Conservation (phyloP, 2,113 vertebrate species). For the Pelecanus crispus region DNA sequence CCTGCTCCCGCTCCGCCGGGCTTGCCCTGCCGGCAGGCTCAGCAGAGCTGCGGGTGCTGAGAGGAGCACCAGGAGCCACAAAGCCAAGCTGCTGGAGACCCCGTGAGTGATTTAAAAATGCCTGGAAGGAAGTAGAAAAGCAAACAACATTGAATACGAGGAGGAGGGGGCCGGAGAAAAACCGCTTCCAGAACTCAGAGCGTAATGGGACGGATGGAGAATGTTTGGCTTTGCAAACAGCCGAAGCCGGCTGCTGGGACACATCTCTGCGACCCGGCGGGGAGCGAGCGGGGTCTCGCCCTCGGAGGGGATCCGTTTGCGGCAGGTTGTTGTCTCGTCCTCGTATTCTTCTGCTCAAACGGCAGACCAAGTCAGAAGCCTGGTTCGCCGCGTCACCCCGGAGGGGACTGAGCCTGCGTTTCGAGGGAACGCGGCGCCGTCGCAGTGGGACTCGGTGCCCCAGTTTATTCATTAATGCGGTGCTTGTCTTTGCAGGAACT, state of each 20-base stretch:
- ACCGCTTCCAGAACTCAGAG: accelerated
- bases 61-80: background rate
- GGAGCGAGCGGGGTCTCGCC: background rate
- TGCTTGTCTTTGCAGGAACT: background rate
- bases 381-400: too few relatives aligned
- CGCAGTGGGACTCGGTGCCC: background rate
- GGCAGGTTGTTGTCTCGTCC: background rate
- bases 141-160: background rate
- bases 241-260: background rate
- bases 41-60: background rate
- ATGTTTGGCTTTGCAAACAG: background rate
- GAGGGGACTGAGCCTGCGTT: background rate
- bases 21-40: background rate
- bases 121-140: background rate
- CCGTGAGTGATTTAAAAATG: background rate
- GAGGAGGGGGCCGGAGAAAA: background rate
- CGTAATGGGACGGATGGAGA: accelerated
- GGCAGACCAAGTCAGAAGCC: too few relatives aligned
- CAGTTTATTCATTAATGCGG: background rate
- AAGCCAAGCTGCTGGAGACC: background rate
- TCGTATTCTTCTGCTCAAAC: background rate
- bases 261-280: background rate
- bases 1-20: background rate
- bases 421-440: background rate
- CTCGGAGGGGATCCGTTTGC: background rate